A percentile compares a stretch with the other conserved stretches of the same genome.
phyloP scores from a whole-genome alignment of 2,888 invertebrate species.

The Sesia apiformis region DNA sequence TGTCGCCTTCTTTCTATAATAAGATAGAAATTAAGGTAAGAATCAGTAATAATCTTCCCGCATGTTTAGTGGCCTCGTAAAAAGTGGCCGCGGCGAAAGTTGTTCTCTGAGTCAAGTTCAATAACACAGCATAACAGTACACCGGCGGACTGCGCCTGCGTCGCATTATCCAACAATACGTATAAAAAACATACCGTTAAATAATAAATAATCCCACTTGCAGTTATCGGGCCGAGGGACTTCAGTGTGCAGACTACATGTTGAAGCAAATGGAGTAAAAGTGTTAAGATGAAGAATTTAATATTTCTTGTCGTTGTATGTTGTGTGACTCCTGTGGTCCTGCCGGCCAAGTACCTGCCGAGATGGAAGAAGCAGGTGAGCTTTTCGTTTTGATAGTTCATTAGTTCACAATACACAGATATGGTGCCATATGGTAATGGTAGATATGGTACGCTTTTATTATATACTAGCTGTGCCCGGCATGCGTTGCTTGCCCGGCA shows the following conservation, averaged over 20 bases:
- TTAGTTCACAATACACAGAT: background rate
- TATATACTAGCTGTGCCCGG: too few relatives aligned
- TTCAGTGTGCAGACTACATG: background rate
- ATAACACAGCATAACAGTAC: conserved; percentile 61
- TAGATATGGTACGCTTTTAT: too few relatives aligned
- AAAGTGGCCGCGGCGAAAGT: conserved; percentile 56
- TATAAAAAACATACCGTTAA: conserved; percentile 1
- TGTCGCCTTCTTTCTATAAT: too few relatives aligned
- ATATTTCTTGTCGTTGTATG: conserved; percentile 30
- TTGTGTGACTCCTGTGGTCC: conserved; percentile 34
- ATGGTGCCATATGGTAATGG: too few relatives aligned
- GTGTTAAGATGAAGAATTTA: conserved; percentile 27
- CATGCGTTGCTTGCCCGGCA: too few relatives aligned
- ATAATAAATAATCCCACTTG: background rate
- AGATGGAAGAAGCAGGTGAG: conserved; percentile 87
- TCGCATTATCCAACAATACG: conserved; percentile 17
- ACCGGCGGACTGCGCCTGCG: conserved; percentile 21
- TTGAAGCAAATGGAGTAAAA: conserved; percentile 6
- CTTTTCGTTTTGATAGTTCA: too few relatives aligned
- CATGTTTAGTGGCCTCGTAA: conserved; percentile 36
- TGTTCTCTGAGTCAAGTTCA: conserved; percentile 58
- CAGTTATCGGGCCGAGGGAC: background rate
- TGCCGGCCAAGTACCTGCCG: conserved; percentile 77
- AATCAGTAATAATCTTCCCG: conserved; percentile 4
- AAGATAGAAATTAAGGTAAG: too few relatives aligned